Base-by-base conservation (phyloP, 1,140 invertebrate genomes). In the Drosophila navojoa region DNA sequence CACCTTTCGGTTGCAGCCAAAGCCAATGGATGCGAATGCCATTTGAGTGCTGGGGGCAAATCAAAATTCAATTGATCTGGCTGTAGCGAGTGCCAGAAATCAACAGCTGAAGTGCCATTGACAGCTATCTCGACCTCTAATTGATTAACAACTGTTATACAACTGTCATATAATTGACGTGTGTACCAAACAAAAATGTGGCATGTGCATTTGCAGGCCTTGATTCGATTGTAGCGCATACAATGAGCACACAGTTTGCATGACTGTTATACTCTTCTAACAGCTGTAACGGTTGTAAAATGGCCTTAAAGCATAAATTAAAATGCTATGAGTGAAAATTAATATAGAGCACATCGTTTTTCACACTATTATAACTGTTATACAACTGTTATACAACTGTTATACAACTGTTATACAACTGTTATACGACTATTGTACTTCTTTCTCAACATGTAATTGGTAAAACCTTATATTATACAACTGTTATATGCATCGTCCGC, bases 21-120 rank as follows among this genome's bases (percentile, higher is more conserved):
- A 47, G 29, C 27, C 16, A 49, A 32, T 42, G n/a, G 25, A 35
- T 29, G n/a, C 40, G 42, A 59, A 45, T 49, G 44, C 44, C 27
- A 47, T 59, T 59, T 59, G 42, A 59, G 52, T 61, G 45, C 7
- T 10, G 59, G 5, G 4, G 15, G 44, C 45, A 61, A 45, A 45
- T 61, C 29, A 49, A 50, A 35, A 54, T 50, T 50, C 45, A 61
- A 61, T 61, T 61, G 59, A 61, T 61, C 29, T 38, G 45, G n/a
- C n/a, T 13, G 42, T 16, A 3, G 22, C 47, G 22, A 29, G 40
- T 59, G 57, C 25, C 44, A 35, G 29, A 32, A 61, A 49, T 61
- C 59, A 38, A 49, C 59, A 45, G 59, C 13, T 38, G 13, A 50
- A 61, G 59, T 61, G 45, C 27, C 19, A 50, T 25, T 61, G 58